Conservation (phyloP, 2,888 invertebrate genomes). For the Serripes groenlandicus region DNA sequence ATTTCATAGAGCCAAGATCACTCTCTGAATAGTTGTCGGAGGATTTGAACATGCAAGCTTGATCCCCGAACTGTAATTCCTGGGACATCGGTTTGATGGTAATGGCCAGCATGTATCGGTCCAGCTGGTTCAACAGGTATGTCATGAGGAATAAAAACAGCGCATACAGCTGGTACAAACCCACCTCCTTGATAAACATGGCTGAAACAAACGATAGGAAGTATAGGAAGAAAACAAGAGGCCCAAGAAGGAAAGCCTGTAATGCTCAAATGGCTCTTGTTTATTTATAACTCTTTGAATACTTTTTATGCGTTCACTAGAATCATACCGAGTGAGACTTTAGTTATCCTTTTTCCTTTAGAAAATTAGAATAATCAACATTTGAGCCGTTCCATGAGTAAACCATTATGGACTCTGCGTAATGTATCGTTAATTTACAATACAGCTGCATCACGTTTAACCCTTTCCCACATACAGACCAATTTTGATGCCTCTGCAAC, state of each 20-base stretch:
- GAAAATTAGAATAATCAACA: background rate
- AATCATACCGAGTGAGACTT: background rate
- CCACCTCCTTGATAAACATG: slow-evolving; percentile 56
- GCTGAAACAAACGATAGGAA: slow-evolving; percentile 31
- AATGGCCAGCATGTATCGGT: slow-evolving; percentile 83
- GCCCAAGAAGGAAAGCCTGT: background rate
- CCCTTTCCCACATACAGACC: too few relatives aligned
- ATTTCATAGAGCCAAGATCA: slow-evolving; percentile 64
- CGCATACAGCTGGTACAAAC: slow-evolving; percentile 80
- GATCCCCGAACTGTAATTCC: slow-evolving; percentile 84
- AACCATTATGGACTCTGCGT: too few relatives aligned
- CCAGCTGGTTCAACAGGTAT: slow-evolving; percentile 84
- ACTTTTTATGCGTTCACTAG: background rate
- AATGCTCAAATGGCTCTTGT: too few relatives aligned
- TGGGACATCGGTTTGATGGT: slow-evolving; percentile 83
- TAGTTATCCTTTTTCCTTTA: background rate
- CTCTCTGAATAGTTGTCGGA: slow-evolving; percentile 59
- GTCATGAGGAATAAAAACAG: slow-evolving; percentile 81
- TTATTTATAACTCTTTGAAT: background rate
- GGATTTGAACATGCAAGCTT: slow-evolving; percentile 78
- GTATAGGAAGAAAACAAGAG: background rate
- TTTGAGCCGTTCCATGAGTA: background rate
- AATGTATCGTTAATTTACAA: too few relatives aligned
- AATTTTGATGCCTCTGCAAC: too few relatives aligned
- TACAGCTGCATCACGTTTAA: too few relatives aligned